These are phyloP conservation scores for Pygoscelis adeliae DNA, from an alignment of 2,113 vertebrate species.

Conservation along the genomic window DNA sequence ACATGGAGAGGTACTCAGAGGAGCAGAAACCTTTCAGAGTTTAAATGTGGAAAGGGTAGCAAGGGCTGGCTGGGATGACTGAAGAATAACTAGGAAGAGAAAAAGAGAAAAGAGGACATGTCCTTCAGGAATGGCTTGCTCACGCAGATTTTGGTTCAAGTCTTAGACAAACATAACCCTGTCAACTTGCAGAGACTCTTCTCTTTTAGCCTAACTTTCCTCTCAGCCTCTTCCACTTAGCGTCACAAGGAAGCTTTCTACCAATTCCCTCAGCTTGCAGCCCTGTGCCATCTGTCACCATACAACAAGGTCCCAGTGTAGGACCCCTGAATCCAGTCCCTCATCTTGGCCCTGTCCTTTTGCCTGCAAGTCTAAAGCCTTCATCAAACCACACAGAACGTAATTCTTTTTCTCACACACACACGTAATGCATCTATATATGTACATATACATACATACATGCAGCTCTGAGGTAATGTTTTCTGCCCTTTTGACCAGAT, in stretches of 20 bases:
- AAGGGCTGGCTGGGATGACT: background rate
- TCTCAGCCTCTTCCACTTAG: background rate
- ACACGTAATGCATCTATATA: background rate
- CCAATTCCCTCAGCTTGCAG: background rate
- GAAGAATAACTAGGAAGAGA: background rate
- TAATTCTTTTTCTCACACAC: accelerated
- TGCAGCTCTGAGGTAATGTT: background rate
- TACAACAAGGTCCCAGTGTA: accelerated
- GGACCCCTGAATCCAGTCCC: background rate
- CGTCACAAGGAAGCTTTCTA: background rate
- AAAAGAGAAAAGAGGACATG: background rate
- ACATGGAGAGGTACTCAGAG: constrained; percentile 17
- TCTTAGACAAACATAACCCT: background rate
- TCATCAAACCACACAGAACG: background rate
- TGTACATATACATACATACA: background rate
- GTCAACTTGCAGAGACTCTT: background rate
- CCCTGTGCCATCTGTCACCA: background rate
- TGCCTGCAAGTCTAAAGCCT: background rate
- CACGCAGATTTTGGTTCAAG: background rate
- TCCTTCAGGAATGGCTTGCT: background rate
- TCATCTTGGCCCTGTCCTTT: background rate
- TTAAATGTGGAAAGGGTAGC: background rate
- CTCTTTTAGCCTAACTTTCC: background rate
- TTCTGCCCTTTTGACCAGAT: background rate
- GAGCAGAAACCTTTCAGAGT: background rate